Percentiles rank a stretch among this genome's conserved stretches.
Conservation (phyloP, 1,140 invertebrate genomes). For the Atopsyche davidsoni region DNA sequence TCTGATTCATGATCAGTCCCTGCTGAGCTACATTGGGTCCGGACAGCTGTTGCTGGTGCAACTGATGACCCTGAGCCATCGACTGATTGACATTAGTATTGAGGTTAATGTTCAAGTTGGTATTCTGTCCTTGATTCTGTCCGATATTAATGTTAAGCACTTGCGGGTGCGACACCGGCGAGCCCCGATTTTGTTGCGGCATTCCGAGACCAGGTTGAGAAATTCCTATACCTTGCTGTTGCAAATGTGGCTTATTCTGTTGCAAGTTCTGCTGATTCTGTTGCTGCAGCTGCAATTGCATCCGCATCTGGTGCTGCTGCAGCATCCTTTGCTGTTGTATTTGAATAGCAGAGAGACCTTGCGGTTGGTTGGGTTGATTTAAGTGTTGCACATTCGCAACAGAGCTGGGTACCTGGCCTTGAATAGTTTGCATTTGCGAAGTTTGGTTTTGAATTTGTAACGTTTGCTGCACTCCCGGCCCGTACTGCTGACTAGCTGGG, state of each 20-base stretch:
- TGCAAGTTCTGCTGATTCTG: constrained; percentile 31
- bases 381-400: neutral
- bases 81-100: constrained; percentile 15
- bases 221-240: constrained; percentile 36
- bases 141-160: constrained; percentile 12
- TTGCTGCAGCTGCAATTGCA: constrained; percentile 34
- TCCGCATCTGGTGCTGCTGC: constrained; percentile 37
- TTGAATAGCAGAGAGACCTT: constrained; percentile 42
- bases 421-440: neutral
- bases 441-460: constrained; percentile 6
- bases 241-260: constrained; percentile 31
- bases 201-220: constrained; percentile 32
- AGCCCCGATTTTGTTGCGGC: constrained; percentile 1
- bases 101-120: no score
- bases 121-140: constrained; percentile 36
- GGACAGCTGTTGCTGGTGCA: constrained; percentile 43
- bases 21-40: constrained; percentile 33
- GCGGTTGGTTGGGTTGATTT: constrained; percentile 17
- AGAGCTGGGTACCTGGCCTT: neutral
- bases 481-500: constrained; percentile 28
- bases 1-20: constrained; percentile 16
- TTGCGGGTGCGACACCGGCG: neutral
- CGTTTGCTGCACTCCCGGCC: neutral
- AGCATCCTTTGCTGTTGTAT: constrained; percentile 47
- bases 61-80: constrained; percentile 36